Evolutionary conservation across 2,113 vertebrate genomes (phyloP), one percentile per base, ranked within the genome.

Genomic region (Guaruba guarouba): DNA sequence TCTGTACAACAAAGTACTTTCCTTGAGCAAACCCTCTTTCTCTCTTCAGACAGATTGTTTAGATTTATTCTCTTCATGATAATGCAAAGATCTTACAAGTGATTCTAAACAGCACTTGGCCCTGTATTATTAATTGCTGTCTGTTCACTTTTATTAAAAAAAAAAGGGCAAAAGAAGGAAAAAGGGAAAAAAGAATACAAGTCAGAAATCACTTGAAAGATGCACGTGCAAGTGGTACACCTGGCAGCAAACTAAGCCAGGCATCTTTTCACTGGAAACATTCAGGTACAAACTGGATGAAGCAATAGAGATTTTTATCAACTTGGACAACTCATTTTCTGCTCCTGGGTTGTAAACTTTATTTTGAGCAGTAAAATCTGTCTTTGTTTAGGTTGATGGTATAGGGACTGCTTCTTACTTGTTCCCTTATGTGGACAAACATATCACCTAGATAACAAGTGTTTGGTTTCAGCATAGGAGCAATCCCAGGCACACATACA

Each of bases 151-250:
- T 33, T 59, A 27, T 66, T 74, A 48, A 52, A 52, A 46, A 43
- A 23, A 24, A n/a, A 9, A 13, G 13, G 23, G 24, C 7, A 19
- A 55, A 31, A 55, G 33, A 57, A n/a, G 13, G 55, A 14, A 57
- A 61, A 29, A 39, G 8, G 16, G 4, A 16, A 52, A 35, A 41
- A n/a, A 14, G 12, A 55, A 25, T 25, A 33, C 3, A 81, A 31
- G 31, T 43, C 22, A 84, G 13, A 83, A 80, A 37, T 46, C 6
- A 19, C 13, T 51, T 59, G n/a, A 61, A 69, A 49, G 27, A 9
- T 10, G 2, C 10, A 13, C 1, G 2, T 43, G 22, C 8, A 44
- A 20, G 22, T 69, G 33, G 3, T 48, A 10, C 3, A 4, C 3
- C 2, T 11, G 28, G 31, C 9, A 27, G 24, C 48, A 44, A 14